Base-by-base conservation (phyloP, 23 tunicate species). In the Trididemnum clinides region DNA sequence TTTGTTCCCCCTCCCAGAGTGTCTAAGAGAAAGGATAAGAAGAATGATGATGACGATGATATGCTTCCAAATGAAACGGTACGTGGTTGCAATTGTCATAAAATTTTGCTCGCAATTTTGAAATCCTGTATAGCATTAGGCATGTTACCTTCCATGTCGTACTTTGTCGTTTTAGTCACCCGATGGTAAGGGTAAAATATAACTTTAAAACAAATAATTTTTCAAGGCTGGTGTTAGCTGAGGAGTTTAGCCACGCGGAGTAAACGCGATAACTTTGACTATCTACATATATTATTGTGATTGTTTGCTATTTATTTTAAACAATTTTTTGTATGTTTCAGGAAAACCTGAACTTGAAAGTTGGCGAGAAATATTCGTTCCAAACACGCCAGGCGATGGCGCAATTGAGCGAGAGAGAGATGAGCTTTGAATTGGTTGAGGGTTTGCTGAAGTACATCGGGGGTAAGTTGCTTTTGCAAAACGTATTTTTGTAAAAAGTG, bases 371-470 rank as follows among this genome's bases (percentile, higher is more conserved):
- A 58, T 89, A 95, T 54, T 82, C 94, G 21, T 50, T 63, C 18
- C 82, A 84, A 77, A 95, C 98, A 0, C 82, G 90, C 26, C 94
- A 86, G 18, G 82, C 98, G 7, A 77, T 95, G 84, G 84, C 98
- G 34, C 90, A 84, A 63, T 33, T 95, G 33, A 89, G 84, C 49
- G 98, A 95, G 50, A 65, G 89, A 35, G 93, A 88, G 64, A 78
- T 87, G 57, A 86, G 94, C 77, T 89, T 88, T 57, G 98, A 85
- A 33, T 51, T 95, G 71, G 72, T 95, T 18, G 98, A 95, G 64
- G 82, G 87, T 21, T 63, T 95, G 50, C 81, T 95, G 12, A 85
- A 85, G 37, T 95, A 95, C 69, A 95, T 95, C 29, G 57, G 87
- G 29, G 93, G 97, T 92, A 64, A 59, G 64, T n/a, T n/a, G n/a